Base-by-base conservation (phyloP, 2,113 vertebrate genomes). In the Polyodon spathula region DNA sequence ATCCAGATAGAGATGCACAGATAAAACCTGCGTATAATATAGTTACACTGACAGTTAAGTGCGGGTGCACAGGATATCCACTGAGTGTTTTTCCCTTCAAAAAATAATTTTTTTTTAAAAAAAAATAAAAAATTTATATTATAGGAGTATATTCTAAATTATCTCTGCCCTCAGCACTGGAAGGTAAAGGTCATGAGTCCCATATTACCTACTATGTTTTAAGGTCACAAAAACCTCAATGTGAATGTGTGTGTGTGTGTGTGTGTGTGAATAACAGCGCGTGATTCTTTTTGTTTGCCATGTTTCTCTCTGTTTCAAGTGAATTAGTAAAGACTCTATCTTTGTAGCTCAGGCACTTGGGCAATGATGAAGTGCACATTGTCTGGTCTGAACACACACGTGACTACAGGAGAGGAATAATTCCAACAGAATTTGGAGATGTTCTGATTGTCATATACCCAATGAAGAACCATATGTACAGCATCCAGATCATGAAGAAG, bases 401-500 rank as follows among this genome's bases (percentile, higher is more conserved):
- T 76, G 96, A 99, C 78, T 99, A 99, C 73, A 86, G 96, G 12
- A 85, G 93, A 73, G 96, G 95, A 71, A 97, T 99, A 77, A 98
- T 99, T 79, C 96, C 96, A 72, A 99, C 96, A 7, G 96, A 99
- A 79, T 99, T 99, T 63, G 95, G 96, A 71, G 96, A 99, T 59
- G 96, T 99, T 42, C 89, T 99, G 46, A 97, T 99, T 68, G 69
- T 98, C 79, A 98, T 99, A 78, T 99, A 99, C 77, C 96, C 96
- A 68, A 94, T 97, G 89, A 97, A 94, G 84, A 97, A 97, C 83
- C 93, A 95, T 76, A 97, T 96, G 94, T 99, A 93, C 79, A 97
- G 93, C 78, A 93, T 98, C 76, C 95, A 98, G 71, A 97, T 99
- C 69, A 93, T 98, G 76, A 98, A 97, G 76, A 98, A 97, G 62